Base-by-base conservation (phyloP, 2,797 vertebrate species). In the Apogon hyalosoma region DNA sequence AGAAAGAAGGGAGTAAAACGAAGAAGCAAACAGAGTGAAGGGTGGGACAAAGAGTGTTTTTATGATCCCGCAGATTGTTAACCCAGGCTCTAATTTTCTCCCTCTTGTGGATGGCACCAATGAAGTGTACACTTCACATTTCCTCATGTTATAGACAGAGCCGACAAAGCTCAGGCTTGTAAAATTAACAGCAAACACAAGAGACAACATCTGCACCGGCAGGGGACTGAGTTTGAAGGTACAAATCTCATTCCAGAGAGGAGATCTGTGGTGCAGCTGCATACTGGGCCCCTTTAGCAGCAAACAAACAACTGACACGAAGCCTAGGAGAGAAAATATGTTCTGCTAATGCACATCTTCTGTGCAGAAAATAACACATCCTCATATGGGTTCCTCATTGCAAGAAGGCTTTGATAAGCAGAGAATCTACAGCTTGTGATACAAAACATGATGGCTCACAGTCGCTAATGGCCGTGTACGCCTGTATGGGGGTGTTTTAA, bases 131-230 rank as follows among this genome's bases (percentile, higher is more conserved):
- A 53, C 65, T 54, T 55, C 68, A 67, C 77, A 79, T 82, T 81
- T 86, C 80, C 68, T 69, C 3, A 13, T 63, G 73, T 87, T 73
- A 79, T 43, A 67, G 62, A 78, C 55, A 11, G 40, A 57, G 61
- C 58, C 33, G 50, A 77, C 55, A 69, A 69, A 90, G 84, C 68
- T 50, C 65, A 68, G 73, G 68, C 76, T 89, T 38, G 52, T 89
- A 87, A 90, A 90, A 88, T 85, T 66, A 85, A 84, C 80, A 75
- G 63, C 63, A 75, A 83, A 80, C 73, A 54, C 42, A 19, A 77
- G 59, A 75, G 51, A 65, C 52, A 48, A 62, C 58, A 8, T 31
- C 70, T 63, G 59, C 42, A 79, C 11, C 10, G 24, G 19, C 50
- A 61, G 68, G 42, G 68, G 68, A 72, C 70, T 69, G 51, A 65